These are phyloP conservation scores for Bedellia somnulentella DNA, from an alignment of 2,888 invertebrate genomes.

Conservation along the genomic window DNA sequence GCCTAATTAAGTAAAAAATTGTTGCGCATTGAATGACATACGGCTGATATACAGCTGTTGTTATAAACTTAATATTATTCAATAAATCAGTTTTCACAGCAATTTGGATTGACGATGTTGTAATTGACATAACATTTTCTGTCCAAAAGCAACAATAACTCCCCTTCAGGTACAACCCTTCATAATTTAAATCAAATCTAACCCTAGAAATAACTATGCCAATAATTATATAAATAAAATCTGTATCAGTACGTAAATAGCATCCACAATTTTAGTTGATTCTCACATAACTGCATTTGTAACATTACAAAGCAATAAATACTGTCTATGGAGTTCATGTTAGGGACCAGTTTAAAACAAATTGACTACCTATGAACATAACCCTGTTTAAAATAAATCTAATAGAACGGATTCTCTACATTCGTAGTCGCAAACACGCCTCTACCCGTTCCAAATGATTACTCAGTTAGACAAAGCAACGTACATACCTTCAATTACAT, in stretches of 20 bases:
- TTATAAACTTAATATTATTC: too few relatives aligned
- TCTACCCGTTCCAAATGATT: too few relatives aligned
- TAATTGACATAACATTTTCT: constrained; percentile 1
- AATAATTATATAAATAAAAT: constrained; percentile 54
- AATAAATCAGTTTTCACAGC: too few relatives aligned
- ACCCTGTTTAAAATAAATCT: constrained; percentile 5
- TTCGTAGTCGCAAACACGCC: too few relatives aligned
- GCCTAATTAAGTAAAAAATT: too few relatives aligned
- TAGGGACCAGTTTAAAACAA: constrained; percentile 3
- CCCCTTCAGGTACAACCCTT: constrained; percentile 4
- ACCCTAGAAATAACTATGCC: constrained; percentile 22
- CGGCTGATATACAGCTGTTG: too few relatives aligned
- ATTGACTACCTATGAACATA: constrained; percentile 2
- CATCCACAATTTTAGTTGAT: constrained; percentile 1
- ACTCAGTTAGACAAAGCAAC: too few relatives aligned
- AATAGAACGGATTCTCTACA: too few relatives aligned
- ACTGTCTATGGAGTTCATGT: constrained; percentile 7
- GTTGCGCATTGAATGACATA: too few relatives aligned
- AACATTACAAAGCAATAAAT: constrained; percentile 18
- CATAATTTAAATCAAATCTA: not conserved
- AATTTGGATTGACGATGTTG: too few relatives aligned
- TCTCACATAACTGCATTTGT: not conserved
- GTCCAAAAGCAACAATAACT: not conserved
- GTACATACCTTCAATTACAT: too few relatives aligned
- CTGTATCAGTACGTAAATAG: constrained; percentile 35